These are phyloP conservation scores for Rapana venosa DNA, from an alignment of 2,888 invertebrate genomes.

Conservation along the genomic window DNA sequence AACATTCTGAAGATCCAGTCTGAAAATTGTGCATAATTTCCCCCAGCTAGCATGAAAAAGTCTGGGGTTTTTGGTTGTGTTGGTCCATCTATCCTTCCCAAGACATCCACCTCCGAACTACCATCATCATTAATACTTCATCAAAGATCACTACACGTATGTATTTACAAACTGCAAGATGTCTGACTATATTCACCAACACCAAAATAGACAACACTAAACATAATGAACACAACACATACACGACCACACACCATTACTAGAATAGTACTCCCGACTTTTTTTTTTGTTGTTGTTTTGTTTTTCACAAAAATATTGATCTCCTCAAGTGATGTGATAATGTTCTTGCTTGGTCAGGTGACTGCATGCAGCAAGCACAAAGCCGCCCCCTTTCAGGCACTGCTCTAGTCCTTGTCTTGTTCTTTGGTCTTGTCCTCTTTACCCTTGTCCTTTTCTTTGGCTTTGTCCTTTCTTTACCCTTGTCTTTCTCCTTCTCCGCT, in stretches of 20 bases:
- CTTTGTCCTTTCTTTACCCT: too few species aligned
- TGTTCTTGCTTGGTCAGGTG: not conserved
- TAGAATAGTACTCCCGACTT: not conserved
- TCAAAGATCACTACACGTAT: not conserved
- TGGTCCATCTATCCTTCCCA: not conserved
- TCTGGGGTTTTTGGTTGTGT: not conserved
- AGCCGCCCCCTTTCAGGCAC: not conserved
- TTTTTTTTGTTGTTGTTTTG: not conserved
- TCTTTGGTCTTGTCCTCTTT: not conserved
- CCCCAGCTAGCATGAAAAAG: not conserved
- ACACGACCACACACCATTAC: not conserved
- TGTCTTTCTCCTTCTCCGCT: not conserved
- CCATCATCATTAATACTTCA: not conserved
- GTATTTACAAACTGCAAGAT: not conserved
- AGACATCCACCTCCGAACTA: not conserved
- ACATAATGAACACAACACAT: constrained; percentile 3
- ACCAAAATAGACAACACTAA: constrained; percentile 14
- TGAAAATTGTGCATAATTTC: not conserved
- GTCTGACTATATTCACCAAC: not conserved
- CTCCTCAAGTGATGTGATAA: not conserved
- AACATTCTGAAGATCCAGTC: too few species aligned
- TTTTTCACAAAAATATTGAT: not conserved
- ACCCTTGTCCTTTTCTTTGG: not conserved
- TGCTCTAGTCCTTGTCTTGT: not conserved
- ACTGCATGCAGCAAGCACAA: not conserved